Conservation (phyloP, 2,797 vertebrate species). For the Falco novaeseelandiae region DNA sequence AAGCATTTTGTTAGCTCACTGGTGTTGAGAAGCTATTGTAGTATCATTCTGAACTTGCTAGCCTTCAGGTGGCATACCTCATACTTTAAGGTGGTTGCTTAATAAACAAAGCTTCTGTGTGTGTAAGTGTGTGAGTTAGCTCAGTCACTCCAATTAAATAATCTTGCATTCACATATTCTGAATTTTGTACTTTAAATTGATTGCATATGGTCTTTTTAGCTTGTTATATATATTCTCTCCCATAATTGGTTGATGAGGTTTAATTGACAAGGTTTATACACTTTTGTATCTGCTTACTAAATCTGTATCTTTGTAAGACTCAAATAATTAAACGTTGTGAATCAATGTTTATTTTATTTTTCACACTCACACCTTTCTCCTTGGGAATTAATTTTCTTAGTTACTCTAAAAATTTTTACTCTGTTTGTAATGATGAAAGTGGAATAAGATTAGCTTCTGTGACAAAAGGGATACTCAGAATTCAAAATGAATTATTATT, state of each 20-base stretch:
- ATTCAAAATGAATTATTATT: not conserved
- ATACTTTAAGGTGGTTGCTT: not conserved
- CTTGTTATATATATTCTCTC: not conserved
- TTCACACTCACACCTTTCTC: not conserved
- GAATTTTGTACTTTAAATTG: not conserved
- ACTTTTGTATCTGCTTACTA: not conserved
- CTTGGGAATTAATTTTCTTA: not conserved
- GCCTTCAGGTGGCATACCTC: not conserved
- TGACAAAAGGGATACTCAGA: not conserved
- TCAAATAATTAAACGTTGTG: not conserved
- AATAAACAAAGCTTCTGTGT: not conserved
- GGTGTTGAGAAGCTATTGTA: not conserved
- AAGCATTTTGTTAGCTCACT: not conserved
- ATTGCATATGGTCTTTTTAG: not conserved
- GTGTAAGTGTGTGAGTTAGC: not conserved
- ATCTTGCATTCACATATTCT: not conserved
- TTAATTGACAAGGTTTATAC: not conserved
- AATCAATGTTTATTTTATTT: not conserved
- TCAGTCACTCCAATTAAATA: not conserved
- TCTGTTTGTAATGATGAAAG: not conserved
- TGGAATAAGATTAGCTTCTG: not conserved
- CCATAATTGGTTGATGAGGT: not conserved
- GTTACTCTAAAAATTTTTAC: not conserved
- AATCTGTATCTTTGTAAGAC: not conserved
- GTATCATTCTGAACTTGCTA: not conserved